Base-by-base conservation (phyloP, 1,140 invertebrate species). In the Pseudachorutes palmiensis region DNA sequence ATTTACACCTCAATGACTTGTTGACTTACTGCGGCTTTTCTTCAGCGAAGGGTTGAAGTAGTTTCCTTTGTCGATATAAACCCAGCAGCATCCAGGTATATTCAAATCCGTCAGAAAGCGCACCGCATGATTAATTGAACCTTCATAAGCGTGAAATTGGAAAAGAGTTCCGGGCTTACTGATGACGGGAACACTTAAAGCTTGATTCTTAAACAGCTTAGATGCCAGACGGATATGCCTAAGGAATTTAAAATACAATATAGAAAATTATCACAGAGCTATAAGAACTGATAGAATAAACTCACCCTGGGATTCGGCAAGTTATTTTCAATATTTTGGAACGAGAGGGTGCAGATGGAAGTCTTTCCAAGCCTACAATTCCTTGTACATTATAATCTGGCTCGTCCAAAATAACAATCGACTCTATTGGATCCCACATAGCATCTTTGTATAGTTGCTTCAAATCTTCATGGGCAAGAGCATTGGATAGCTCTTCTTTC, bases 21-120 rank as follows among this genome's bases (percentile, higher is more conserved):
- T n/a, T n/a, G n/a, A n/a, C n/a, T n/a, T n/a, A n/a, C n/a, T n/a
- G n/a, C n/a, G n/a, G n/a, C n/a, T n/a, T n/a, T n/a, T n/a, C n/a
- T n/a, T n/a, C n/a, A n/a, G n/a, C n/a, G n/a, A n/a, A n/a, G n/a
- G n/a, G n/a, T n/a, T n/a, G n/a, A n/a, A 26, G 29, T 24, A 67
- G 28, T 62, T 36, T 62, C 41, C 55, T 32, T 2, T 9, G 32
- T 14, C 5, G 65, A 64, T 36, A 1, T 66, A 31, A 1, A 68
- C 3, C 72, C 72, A 73, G 2, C 64, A 49, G 30, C 69, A 70
- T 0, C 69, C 67, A 24, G 67, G 45, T 12, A 73, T 31, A 45
- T 71, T 69, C 36, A 31, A 28, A 48, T 71, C 64, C 0, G 69
- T 59, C 19, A 73, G 61, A 55, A 73, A 73, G 26, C 72, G 48